phyloP scores from a whole-genome alignment of 2,888 invertebrate species.

The Luperina testacea region DNA sequence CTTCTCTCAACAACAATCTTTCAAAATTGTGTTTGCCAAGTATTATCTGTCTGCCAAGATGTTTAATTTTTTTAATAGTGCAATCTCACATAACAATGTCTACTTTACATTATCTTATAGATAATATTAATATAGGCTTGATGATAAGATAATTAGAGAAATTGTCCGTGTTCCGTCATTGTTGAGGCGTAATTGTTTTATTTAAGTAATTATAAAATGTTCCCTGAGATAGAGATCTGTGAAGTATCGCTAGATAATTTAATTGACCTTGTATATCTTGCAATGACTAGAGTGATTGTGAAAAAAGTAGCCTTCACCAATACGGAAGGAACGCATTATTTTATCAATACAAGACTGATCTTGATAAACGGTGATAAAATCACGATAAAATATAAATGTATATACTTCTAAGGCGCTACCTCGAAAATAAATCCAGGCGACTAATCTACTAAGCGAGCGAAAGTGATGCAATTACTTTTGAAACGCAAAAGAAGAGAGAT shows the following conservation, averaged over 20 bases:
- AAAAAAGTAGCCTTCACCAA: neutral
- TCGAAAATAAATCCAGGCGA: too few relatives aligned
- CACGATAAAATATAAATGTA: too few relatives aligned
- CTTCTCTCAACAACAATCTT: neutral
- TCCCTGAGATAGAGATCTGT: neutral
- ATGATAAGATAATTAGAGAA: slow-evolving; percentile 28
- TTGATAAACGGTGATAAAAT: neutral
- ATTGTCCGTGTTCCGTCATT: neutral
- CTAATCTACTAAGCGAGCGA: too few relatives aligned
- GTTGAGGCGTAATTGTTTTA: neutral
- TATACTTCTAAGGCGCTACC: too few relatives aligned
- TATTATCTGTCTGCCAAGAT: neutral
- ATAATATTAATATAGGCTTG: slow-evolving; percentile 8
- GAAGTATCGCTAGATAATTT: neutral
- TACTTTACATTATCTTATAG: slow-evolving; percentile 29
- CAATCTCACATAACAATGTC: neutral
- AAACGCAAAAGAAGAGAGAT: too few relatives aligned
- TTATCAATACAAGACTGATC: neutral
- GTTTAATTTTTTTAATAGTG: neutral
- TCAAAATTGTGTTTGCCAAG: neutral
- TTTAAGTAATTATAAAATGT: neutral
- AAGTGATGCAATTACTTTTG: too few relatives aligned
- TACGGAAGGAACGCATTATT: slow-evolving; percentile 13
- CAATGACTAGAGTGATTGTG: neutral
- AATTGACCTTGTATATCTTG: neutral